Evolutionary conservation across 2,113 vertebrate genomes (phyloP).

Genomic region (Syrmaticus mikado): DNA sequence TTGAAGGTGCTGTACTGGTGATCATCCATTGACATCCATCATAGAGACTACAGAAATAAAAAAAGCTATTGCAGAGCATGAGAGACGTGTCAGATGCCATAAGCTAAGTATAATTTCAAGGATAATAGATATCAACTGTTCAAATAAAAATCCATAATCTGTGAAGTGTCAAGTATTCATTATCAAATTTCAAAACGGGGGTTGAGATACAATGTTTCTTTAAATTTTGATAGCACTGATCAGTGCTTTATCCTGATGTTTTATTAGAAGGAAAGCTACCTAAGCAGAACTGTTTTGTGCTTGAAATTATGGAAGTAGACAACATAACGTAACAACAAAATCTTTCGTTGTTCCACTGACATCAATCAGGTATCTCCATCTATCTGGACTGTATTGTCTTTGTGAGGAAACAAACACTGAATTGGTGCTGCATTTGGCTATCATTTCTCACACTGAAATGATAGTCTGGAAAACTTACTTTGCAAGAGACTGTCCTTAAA

Average conservation of each 20-base stretch:
- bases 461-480: neutral
- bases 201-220: neutral
- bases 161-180: neutral
- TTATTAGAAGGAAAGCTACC: neutral
- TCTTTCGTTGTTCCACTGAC: neutral
- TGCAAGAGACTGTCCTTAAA: neutral
- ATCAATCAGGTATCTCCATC: neutral
- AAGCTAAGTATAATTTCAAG: neutral
- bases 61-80: neutral
- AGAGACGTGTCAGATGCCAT: neutral
- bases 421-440: neutral
- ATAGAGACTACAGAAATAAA: conserved; percentile 1
- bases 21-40: conserved; percentile 4
- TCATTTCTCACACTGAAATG: neutral
- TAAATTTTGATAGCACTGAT: neutral
- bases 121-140: neutral
- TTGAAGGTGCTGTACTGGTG: conserved; percentile 10
- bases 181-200: neutral
- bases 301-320: neutral
- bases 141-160: neutral
- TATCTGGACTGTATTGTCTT: neutral
- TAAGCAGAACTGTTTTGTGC: neutral
- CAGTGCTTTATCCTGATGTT: neutral
- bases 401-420: neutral
- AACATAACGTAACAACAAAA: neutral